Evolutionary conservation across 2,888 invertebrate genomes (phyloP).

Genomic region (Clusia tigrina): DNA sequence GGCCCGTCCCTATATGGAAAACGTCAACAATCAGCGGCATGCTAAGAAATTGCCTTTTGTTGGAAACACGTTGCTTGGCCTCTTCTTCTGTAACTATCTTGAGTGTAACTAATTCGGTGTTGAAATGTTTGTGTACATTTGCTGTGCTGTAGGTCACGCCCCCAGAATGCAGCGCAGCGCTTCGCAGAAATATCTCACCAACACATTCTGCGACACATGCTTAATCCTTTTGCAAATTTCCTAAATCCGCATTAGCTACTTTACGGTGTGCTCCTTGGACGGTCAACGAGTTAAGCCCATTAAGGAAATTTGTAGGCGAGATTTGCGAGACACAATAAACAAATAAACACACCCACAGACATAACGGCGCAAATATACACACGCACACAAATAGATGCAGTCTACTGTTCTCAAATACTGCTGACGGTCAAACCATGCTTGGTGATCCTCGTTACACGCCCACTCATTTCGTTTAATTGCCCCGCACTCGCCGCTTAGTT

Average conservation of each 20-base stretch:
- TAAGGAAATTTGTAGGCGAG: slow-evolving; percentile 16
- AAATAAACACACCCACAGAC: slow-evolving; percentile 16
- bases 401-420: background rate
- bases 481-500: background rate
- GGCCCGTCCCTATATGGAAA: background rate
- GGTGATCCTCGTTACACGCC: slow-evolving; percentile 13
- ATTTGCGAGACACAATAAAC: slow-evolving; percentile 13
- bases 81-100: too few relatives aligned
- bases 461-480: slow-evolving; percentile 15
- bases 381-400: background rate
- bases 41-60: background rate
- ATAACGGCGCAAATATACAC: background rate
- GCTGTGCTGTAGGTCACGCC: background rate
- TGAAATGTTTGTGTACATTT: background rate
- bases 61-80: too few relatives aligned
- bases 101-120: background rate
- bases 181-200: background rate
- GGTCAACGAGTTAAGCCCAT: slow-evolving; percentile 3
- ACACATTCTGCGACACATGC: background rate
- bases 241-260: background rate
- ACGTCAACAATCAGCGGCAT: background rate
- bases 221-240: slow-evolving; percentile 4
- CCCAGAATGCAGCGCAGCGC: background rate
- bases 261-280: background rate
- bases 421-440: background rate